Evolutionary conservation across 1,140 invertebrate species (phyloP).

Genomic region (Anthonomus grandis): DNA sequence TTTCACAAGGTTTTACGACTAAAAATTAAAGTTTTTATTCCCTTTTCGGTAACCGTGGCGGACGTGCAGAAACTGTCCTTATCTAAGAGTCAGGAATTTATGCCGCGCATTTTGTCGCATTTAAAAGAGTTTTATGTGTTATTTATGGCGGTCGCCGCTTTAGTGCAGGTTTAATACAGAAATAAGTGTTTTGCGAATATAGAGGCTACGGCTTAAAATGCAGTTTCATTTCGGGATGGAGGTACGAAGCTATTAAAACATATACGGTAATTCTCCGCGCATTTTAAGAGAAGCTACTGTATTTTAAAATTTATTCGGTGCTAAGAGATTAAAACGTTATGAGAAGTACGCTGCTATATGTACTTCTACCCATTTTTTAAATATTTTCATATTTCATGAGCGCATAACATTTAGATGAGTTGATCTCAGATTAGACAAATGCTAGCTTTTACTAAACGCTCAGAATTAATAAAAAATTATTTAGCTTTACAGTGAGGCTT

Average conservation of each 20-base stretch:
- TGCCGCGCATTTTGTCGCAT: slow-evolving; percentile 44
- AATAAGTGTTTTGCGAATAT: slow-evolving; percentile 32
- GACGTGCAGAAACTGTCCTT: slow-evolving; percentile 47
- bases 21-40: slow-evolving; percentile 48
- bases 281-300: neutral
- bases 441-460: no score
- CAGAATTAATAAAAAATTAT: no score
- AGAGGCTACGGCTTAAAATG: slow-evolving; percentile 9
- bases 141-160: slow-evolving; percentile 30
- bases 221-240: slow-evolving; percentile 4
- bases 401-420: no score
- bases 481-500: no score
- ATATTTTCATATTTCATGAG: no score
- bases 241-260: slow-evolving; percentile 11
- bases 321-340: no score
- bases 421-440: no score
- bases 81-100: slow-evolving; percentile 47
- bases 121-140: slow-evolving; percentile 44
- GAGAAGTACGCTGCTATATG: no score
- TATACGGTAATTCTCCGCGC: slow-evolving; percentile 15
- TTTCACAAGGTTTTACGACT: slow-evolving; percentile 45
- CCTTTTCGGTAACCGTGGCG: slow-evolving; percentile 18
- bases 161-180: slow-evolving; percentile 30
- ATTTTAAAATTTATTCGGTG: no score
- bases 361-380: no score